phyloP scores from a whole-genome alignment of 2,113 vertebrate genomes.

The Tragelaphus strepsiceros region DNA sequence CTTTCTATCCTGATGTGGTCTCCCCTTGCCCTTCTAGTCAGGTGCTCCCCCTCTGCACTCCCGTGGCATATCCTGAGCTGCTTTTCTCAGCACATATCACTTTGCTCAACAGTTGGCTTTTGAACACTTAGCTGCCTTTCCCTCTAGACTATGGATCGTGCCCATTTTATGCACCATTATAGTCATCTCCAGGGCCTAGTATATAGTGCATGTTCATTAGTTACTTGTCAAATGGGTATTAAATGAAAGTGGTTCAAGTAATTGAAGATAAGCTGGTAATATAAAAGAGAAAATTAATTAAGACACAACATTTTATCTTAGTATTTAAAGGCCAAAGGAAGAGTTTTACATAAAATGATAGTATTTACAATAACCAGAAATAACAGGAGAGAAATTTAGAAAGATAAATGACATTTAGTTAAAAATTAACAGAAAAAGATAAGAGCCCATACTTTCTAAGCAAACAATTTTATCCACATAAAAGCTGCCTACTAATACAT shows the following conservation, averaged over 20 bases:
- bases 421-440: neutral
- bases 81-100: neutral
- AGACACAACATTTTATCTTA: neutral
- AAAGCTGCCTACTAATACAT: neutral
- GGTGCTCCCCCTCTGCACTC: neutral
- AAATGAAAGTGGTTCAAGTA: neutral
- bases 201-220: neutral
- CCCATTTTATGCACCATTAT: neutral
- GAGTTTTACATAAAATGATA: neutral
- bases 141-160: neutral
- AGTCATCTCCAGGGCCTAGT: neutral
- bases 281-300: constrained; percentile 17
- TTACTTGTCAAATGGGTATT: constrained; percentile 11
- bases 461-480: neutral
- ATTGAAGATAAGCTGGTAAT: neutral
- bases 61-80: neutral
- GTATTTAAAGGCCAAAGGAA: constrained; percentile 1
- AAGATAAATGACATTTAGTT: neutral
- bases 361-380: neutral
- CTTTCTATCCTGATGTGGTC: neutral
- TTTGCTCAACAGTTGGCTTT: neutral
- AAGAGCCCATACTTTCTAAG: neutral
- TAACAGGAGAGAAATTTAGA: neutral
- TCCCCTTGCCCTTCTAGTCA: neutral
- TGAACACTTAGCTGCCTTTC: neutral